Conservation (phyloP, 1,140 invertebrate genomes). For the Littorina saxatilis region DNA sequence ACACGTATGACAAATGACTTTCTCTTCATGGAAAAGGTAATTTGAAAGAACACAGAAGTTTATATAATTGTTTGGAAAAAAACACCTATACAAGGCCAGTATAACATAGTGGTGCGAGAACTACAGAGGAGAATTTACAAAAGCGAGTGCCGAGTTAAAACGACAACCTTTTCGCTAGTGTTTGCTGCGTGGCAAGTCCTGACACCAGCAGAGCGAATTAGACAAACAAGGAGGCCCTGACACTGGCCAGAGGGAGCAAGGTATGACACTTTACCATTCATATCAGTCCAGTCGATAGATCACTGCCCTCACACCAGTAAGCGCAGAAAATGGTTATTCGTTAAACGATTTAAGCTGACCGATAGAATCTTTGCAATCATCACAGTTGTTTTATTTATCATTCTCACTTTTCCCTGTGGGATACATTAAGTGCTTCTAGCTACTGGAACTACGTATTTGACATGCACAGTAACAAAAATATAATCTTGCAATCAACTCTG, state of each 20-base stretch:
- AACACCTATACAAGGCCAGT: constrained; percentile 51
- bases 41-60: constrained; percentile 49
- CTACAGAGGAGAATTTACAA: constrained; percentile 45
- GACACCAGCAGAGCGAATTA: too few relatives aligned
- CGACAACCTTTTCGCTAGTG: neutral
- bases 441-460: neutral
- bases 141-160: constrained; percentile 38
- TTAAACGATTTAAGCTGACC: neutral
- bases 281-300: neutral
- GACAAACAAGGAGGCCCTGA: neutral
- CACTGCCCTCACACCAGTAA: neutral
- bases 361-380: neutral
- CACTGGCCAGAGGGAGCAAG: neutral
- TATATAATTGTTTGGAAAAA: constrained; percentile 38
- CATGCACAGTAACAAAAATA: neutral
- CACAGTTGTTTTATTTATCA: too few relatives aligned
- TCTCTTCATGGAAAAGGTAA: constrained; percentile 50
- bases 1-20: constrained; percentile 65
- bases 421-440: too few relatives aligned
- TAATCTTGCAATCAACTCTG: neutral
- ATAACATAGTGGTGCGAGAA: constrained; percentile 48
- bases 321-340: too few relatives aligned
- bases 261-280: neutral
- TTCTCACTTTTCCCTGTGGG: too few relatives aligned
- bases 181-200: neutral